Base-by-base conservation (phyloP, 2,113 vertebrate species). In the Grammomys dolichurus region DNA sequence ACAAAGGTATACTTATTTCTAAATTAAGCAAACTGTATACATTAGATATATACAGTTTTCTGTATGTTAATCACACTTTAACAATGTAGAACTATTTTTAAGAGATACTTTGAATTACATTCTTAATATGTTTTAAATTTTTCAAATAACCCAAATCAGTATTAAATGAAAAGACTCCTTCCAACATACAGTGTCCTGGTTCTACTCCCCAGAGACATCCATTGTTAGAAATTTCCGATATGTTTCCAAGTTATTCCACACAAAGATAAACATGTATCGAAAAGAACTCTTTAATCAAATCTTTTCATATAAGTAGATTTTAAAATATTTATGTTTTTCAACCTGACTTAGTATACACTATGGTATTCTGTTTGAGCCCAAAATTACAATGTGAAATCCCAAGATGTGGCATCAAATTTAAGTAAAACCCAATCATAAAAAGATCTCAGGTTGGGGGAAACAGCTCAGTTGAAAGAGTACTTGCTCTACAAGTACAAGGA, bases 101-200 rank as follows among this genome's bases (percentile, higher is more conserved):
- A 85, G 70, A 63, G 9, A 10, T 85, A 92, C 22, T 97, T 76
- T 96, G 22, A 94, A 89, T 93, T 91, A 19, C 14, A 24, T 48
- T 89, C 87, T 90, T 93, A 90, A 22, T 73, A 22, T 40, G n/a
- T 40, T 73, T 73, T 40, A 22, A 22, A 24, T 5, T 43, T 43
- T 69, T 80, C n/a, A 84, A 67, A 54, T 5, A 94, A 36, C 87
- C 56, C 51, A 94, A 95, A 97, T 51, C 13, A 16, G 2, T 73
- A 40, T 72, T 46, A 94, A 89, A 48, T 86, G 16, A 92, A 95
- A 90, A 90, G 63, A 69, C 24, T 91, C 14, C 82, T 95, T 96
- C 63, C 10, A 17, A 58, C 58, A 93, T 33, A 76, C 78, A 87
- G 10, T 84, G 36, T 33, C 31, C 56, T 11, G 78, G 24, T 60